Conservation (phyloP, 2,797 vertebrate species). For the Girardinus metallicus region DNA sequence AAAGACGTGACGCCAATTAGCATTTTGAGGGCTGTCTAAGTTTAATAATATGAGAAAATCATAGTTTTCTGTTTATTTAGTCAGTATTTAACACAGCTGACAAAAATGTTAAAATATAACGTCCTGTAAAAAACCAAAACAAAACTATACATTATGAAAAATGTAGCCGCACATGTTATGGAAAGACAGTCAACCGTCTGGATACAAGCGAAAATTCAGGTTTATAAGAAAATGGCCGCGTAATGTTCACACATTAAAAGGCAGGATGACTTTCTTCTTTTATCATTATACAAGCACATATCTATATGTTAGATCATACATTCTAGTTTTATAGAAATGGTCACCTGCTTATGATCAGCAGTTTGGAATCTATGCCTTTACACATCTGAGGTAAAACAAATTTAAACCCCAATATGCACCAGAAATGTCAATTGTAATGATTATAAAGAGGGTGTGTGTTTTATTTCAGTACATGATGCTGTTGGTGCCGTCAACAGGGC, state of each 20-base stretch:
- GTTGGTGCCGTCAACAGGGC: conserved; percentile 3
- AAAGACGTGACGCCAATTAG: too few relatives aligned
- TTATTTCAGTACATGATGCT: background rate
- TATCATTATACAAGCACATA: background rate
- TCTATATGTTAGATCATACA: background rate
- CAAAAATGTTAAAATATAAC: too few relatives aligned
- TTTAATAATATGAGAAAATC: too few relatives aligned
- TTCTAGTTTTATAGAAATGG: background rate
- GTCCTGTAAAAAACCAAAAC: too few relatives aligned
- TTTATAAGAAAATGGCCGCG: too few relatives aligned
- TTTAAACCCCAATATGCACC: background rate
- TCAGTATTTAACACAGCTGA: too few relatives aligned
- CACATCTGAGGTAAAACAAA: background rate
- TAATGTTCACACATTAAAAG: background rate
- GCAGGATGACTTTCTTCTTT: background rate
- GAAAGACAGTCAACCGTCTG: too few relatives aligned
- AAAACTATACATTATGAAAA: too few relatives aligned
- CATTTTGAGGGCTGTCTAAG: too few relatives aligned
- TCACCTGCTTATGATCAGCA: background rate
- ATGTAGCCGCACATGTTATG: too few relatives aligned
- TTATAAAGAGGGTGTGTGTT: background rate
- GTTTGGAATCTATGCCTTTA: background rate
- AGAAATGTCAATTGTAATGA: background rate
- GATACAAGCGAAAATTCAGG: too few relatives aligned
- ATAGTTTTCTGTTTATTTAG: too few relatives aligned